A percentile compares a stretch with the other conserved stretches of the same genome.
phyloP scores from a whole-genome alignment of 2,888 invertebrate species.

The Protodeltote pygarga region DNA sequence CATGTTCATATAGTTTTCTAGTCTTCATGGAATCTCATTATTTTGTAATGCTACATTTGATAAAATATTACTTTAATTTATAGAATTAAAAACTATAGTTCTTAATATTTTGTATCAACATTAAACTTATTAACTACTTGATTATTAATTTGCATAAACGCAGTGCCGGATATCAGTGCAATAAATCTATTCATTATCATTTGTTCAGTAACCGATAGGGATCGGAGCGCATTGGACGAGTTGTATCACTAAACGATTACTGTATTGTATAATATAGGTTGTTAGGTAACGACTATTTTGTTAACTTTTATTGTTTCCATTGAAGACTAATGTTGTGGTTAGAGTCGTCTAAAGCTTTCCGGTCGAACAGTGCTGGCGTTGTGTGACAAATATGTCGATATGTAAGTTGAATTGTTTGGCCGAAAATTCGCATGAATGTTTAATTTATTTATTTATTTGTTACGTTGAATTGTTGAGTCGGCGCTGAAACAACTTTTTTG shows the following conservation, averaged over 20 bases:
- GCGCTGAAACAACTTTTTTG: slow-evolving; percentile 81
- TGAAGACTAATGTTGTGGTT: slow-evolving; percentile 47
- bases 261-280: slow-evolving; percentile 34
- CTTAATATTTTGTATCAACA: slow-evolving; percentile 68
- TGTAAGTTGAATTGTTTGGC: slow-evolving; percentile 81
- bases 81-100: slow-evolving; percentile 68
- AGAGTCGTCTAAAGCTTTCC: slow-evolving; percentile 56
- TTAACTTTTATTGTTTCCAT: slow-evolving; percentile 43
- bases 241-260: slow-evolving; percentile 32
- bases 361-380: slow-evolving; percentile 71
- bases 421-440: slow-evolving; percentile 84
- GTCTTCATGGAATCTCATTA: slow-evolving; percentile 85
- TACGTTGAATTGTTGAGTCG: slow-evolving; percentile 82
- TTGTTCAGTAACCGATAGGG: slow-evolving; percentile 52
- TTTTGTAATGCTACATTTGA: slow-evolving; percentile 76
- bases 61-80: slow-evolving; percentile 66
- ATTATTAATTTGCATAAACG: slow-evolving; percentile 55
- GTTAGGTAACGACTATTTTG: slow-evolving; percentile 33
- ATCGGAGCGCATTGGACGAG: slow-evolving; percentile 54
- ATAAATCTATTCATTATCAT: slow-evolving; percentile 57
- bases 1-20: slow-evolving; percentile 86
- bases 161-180: slow-evolving; percentile 68
- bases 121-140: slow-evolving; percentile 54
- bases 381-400: slow-evolving; percentile 74
- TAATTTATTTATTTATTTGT: slow-evolving; percentile 75